Evolutionary conservation across 2,888 invertebrate species (phyloP), one percentile per base, ranked within the genome.

Genomic region (Leptopilina syphax): DNA sequence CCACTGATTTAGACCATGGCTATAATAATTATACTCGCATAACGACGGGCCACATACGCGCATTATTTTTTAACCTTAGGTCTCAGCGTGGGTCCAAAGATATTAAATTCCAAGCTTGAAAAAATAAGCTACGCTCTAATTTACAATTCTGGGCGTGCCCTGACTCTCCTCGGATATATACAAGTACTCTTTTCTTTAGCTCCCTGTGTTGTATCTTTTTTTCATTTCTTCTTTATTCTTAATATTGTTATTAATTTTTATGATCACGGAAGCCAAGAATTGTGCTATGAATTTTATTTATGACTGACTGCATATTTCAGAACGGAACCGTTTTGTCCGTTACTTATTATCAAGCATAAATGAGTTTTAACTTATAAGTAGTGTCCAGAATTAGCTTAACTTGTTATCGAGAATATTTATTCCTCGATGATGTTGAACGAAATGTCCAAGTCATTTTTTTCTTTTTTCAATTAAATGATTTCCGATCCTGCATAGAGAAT

Each of bases 21-120:
- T 85, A 87, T 87, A 86, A 88, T 90, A 90, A 90, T 90, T 90
- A 90, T 88, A 86, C 89, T 90, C 88, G 86, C 1, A 47, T 90
- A 90, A 90, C 87, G 86, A 86, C 81, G 82, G 82, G 83, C 83
- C 86, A 84, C 85, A 80, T 85, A 85, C 81, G 85, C 79, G 83
- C 83, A 88, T 89, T 89, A 90, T 89, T 90, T 44, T 89, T 87
- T 85, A 87, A 85, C 84, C 86, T 85, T 84, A 82, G 86, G 84
- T 85, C 91, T 78, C 91, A 91, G 91, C 91, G 88, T 90, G 91
- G 88, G 88, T 89, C 87, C 89, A 81, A 80, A 83, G 86, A 88
- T 90, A 90, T 90, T 91, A 90, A 90, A 90, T 91, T 90, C 87
- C 88, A 82, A 86, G 84, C 82, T 84, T 85, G 87, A 90, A 89